These are phyloP conservation scores for Atta texana DNA, from an alignment of 1,140 invertebrate species.

Conservation along the genomic window DNA sequence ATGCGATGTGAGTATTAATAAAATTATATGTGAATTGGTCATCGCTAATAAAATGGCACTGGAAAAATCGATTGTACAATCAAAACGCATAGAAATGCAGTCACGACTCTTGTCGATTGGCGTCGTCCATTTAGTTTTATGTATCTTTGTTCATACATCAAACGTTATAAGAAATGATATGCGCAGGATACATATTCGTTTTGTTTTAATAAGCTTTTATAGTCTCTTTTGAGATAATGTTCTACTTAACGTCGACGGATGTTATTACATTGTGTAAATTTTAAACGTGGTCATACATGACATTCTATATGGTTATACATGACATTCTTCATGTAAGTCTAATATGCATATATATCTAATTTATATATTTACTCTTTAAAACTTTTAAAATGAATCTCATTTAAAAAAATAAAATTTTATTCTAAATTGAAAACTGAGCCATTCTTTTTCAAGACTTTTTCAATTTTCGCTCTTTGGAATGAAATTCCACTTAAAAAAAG, in stretches of 20 bases:
- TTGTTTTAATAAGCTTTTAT: background rate
- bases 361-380: too few species aligned
- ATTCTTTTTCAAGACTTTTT: too few species aligned
- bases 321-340: too few species aligned
- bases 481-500: too few species aligned
- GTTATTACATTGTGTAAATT: background rate
- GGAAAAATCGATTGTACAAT: background rate
- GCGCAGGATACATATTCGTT: background rate
- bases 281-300: background rate
- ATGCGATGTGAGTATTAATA: background rate
- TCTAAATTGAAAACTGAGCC: too few species aligned
- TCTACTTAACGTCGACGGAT: background rate
- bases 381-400: too few species aligned
- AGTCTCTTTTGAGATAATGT: background rate
- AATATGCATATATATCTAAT: too few species aligned
- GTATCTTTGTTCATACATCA: background rate
- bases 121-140: slow-evolving; percentile 1
- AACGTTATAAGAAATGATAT: background rate
- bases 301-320: background rate
- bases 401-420: too few species aligned
- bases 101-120: background rate
- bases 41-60: background rate
- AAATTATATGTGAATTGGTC: background rate
- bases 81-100: background rate
- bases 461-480: too few species aligned